Conservation (phyloP, 2,113 vertebrate species). For the Osmerus eperlanus region DNA sequence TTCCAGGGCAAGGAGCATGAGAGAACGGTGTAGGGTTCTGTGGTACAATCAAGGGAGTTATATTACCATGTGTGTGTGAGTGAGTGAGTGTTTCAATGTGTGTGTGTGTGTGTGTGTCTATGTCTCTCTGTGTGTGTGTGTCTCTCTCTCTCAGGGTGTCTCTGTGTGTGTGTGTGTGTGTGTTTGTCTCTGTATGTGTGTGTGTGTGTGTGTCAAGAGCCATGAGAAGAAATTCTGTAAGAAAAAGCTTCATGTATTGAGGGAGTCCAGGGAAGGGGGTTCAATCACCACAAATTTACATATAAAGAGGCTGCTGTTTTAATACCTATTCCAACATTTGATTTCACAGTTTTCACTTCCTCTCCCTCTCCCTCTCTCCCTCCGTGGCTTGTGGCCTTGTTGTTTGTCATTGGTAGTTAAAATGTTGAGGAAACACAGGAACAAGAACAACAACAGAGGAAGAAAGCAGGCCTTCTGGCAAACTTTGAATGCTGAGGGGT, state of each 20-base stretch:
- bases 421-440: constrained; percentile 46
- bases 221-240: constrained; percentile 19
- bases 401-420: constrained; percentile 43
- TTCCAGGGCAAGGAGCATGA: constrained; percentile 4
- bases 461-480: constrained; percentile 56
- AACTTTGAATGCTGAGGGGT: constrained; percentile 49
- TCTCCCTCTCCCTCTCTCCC: neutral
- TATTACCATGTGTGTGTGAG: neutral
- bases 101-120: neutral
- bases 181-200: neutral
- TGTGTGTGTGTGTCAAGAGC: neutral
- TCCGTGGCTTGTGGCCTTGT: constrained; percentile 3
- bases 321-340: constrained; percentile 35
- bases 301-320: constrained; percentile 50
- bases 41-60: neutral
- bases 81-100: neutral
- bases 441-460: constrained; percentile 8
- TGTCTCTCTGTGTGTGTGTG: constrained; percentile 5
- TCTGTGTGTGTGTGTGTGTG: no score
- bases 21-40: neutral
- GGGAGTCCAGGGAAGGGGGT: constrained; percentile 30
- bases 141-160: neutral
- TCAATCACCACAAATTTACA: constrained; percentile 61
- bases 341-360: constrained; percentile 24
- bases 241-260: constrained; percentile 27